Base-by-base conservation (phyloP, 2,888 invertebrate species). In the Dusona sp. region DNA sequence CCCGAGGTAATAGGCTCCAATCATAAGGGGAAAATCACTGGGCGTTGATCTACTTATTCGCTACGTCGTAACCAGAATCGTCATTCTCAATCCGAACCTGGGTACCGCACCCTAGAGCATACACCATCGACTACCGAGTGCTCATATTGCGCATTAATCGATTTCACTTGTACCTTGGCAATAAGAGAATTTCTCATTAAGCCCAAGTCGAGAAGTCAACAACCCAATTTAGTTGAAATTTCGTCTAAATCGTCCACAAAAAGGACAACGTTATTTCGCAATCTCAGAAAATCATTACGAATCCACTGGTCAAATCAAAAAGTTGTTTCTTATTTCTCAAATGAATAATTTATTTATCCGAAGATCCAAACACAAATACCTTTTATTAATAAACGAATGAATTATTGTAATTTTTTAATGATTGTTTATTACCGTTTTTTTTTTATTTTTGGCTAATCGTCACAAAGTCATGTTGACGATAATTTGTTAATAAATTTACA, bases 11-110 rank as follows among this genome's bases (percentile, higher is more conserved):
- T 74, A 42, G 74, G 45, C 29, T 61, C 45, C 45, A 75, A 57
- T 61, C 67, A 68, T 57, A 36, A 36, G 61, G 61, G 29, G 48
- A 84, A 81, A 79, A 86, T 79, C 29, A 67, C 29, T 57, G 81
- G 45, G 73, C 51, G 29, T 70, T 42, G 72, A 42, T 48, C 70
- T 68, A 67, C 25, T 75, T 54, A 65, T 42, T 38, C 36, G 78
- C 78, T 57, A 48, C 42, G 64, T 29, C 54, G 70, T 75, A 87
- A 79, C 84, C 87, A 87, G 87, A 87, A 87, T 75, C 70, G 87
- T 87, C 65, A 82, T 84, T 87, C 82, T 84, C 65, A 84, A 87
- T 75, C 57, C 68, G 79, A 87, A 54, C 79, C 11, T 82, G 79
- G 79, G 82, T 42, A 87, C 81, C 84, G 82, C 75, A 64, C 61